Conservation (phyloP, 1,140 invertebrate genomes). For the Hermatobates lingyangjiaoensis region DNA sequence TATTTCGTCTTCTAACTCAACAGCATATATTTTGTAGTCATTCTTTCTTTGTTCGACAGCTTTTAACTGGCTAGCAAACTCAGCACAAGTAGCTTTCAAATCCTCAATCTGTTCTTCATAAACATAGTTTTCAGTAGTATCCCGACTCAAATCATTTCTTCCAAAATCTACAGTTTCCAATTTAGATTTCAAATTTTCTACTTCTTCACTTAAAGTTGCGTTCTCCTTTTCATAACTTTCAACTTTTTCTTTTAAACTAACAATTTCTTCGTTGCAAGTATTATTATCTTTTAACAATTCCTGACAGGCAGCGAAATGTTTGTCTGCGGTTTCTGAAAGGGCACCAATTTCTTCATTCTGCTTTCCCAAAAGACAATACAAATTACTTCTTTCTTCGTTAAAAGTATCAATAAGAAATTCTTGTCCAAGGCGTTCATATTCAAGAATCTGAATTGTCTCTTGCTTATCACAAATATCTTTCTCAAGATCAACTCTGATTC, state of each 20-base stretch:
- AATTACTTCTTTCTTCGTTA: conserved; percentile 1
- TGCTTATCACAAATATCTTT: conserved; percentile 1
- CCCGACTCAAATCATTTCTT: conserved; percentile 9
- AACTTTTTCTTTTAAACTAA: no score
- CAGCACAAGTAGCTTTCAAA: not conserved
- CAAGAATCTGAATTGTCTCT: not conserved
- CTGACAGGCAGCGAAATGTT: conserved; percentile 6
- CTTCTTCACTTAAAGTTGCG: conserved; percentile 7
- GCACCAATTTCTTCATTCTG: conserved; percentile 7
- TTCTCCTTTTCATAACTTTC: no score
- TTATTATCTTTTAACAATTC: conserved; percentile 4
- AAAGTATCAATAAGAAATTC: not conserved
- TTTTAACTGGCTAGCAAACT: conserved; percentile 1
- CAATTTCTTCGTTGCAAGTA: no score
- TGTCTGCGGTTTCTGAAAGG: conserved; percentile 7
- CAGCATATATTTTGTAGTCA: conserved; percentile 12
- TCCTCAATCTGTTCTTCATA: conserved; percentile 6
- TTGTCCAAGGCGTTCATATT: not conserved
- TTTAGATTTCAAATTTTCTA: conserved; percentile 6
- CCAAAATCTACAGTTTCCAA: conserved; percentile 6
- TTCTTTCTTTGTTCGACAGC: conserved; percentile 11
- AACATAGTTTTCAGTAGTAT: conserved; percentile 6
- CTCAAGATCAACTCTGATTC: not conserved
- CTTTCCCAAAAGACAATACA: not conserved
- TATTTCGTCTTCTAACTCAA: conserved; percentile 11